Percentiles rank a stretch among this genome's conserved stretches.
phyloP scores from a whole-genome alignment of 2,888 invertebrate species.

The Tuta absoluta region DNA sequence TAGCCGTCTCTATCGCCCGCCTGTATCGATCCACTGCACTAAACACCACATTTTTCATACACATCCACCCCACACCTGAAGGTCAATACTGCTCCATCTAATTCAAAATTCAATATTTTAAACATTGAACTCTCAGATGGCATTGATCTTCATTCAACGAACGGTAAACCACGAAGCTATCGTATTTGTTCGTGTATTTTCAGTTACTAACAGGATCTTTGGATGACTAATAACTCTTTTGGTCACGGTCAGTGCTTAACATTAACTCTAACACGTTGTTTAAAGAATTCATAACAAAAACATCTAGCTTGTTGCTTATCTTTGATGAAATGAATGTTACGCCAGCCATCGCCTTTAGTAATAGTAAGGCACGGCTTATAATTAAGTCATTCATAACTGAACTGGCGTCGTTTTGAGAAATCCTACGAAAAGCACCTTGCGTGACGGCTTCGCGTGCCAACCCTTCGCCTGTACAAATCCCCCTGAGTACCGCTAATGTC shows the following conservation, averaged over 20 bases:
- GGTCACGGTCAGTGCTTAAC: slow-evolving; percentile 24
- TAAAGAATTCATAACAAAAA: neutral
- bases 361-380: slow-evolving; percentile 33
- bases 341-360: neutral
- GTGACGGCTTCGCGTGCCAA: slow-evolving; percentile 70
- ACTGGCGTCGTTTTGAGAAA: slow-evolving; percentile 48
- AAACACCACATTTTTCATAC: slow-evolving; percentile 47
- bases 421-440: slow-evolving; percentile 62
- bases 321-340: neutral
- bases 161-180: slow-evolving; percentile 34
- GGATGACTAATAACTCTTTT: slow-evolving; percentile 33
- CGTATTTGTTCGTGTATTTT: slow-evolving; percentile 26
- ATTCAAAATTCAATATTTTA: slow-evolving; percentile 1
- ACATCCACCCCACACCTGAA: slow-evolving; percentile 9
- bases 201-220: slow-evolving; percentile 34
- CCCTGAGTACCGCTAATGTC: slow-evolving; percentile 60
- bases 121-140: slow-evolving; percentile 19
- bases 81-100: slow-evolving; percentile 12
- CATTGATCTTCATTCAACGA: slow-evolving; percentile 32
- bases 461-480: slow-evolving; percentile 50
- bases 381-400: slow-evolving; percentile 57
- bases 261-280: slow-evolving; percentile 4
- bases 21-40: slow-evolving; percentile 75
- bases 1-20: slow-evolving; percentile 61
- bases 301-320: slow-evolving; percentile 1